Conservation (phyloP, 2,113 vertebrate species). For the Excalfactoria chinensis region DNA sequence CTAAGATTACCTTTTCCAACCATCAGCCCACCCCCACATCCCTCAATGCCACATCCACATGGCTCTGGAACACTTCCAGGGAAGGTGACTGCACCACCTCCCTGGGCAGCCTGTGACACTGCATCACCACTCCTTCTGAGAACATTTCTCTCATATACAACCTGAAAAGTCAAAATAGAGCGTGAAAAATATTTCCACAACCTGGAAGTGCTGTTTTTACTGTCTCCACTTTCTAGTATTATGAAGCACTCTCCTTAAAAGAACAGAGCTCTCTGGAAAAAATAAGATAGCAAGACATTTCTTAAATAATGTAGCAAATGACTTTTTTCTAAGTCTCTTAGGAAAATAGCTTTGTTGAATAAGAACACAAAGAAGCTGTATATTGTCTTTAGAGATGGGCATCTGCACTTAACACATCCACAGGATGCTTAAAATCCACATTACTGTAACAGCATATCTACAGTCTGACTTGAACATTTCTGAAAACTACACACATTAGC, state of each 20-base stretch:
- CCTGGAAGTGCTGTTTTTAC: not conserved
- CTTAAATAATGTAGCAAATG: slow-evolving; percentile 38
- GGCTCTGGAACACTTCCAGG: too few species aligned
- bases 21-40: too few species aligned
- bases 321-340: not conserved
- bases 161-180: not conserved
- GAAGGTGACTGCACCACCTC: too few species aligned
- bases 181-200: not conserved
- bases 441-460: not conserved
- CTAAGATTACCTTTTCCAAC: too few species aligned
- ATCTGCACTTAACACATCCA: not conserved
- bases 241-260: not conserved
- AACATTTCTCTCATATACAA: too few species aligned
- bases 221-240: not conserved
- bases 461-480: not conserved
- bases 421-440: not conserved
- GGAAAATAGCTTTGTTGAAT: slow-evolving; percentile 16
- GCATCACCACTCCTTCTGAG: too few species aligned
- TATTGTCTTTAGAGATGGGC: not conserved
- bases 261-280: not conserved
- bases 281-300: not conserved
- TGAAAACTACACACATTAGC: not conserved
- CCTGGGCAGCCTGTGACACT: too few species aligned
- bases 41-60: too few species aligned
- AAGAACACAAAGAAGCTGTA: not conserved